Base-by-base conservation (phyloP, 2,113 vertebrate species). In the Oncorhynchus mykiss region DNA sequence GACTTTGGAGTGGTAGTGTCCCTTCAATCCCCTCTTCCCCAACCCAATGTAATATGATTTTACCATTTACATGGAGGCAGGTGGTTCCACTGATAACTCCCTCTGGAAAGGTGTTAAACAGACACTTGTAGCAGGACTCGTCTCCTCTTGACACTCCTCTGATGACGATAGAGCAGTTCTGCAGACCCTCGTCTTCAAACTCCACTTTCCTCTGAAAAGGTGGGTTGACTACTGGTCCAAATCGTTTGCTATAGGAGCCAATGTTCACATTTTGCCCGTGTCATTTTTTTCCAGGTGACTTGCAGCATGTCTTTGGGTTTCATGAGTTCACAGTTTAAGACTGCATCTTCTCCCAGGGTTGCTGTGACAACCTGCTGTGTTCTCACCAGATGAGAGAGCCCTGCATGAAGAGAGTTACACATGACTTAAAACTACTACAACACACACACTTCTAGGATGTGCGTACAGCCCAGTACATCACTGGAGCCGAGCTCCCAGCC, bases 11-110 rank as follows among this genome's bases (percentile, higher is more conserved):
- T 34, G 31, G 31, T 34, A 34, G 31, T 5, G 31, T 6, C 27
- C 27, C 27, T 27, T 27, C 27, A 27, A 27, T 27, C 27, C 31
- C 31, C 31, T 5, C 31, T 34, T 34, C 31, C 31, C 31, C 5
- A 34, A 34, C 0, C 31, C 0, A 34, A 34, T 6, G 31, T 34
- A 34, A 34, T 34, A 0, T 39, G 39, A 45, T 45, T 48, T 80
- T 80, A 80, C 78, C 74, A 45, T 80, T 60, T 18, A 80, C 60
- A 68, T 54, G 27, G 48, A 76, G 68, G 25, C 78, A 76, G 22
- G 69, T 71, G 5, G 1, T 76, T 45, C 69, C 69, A 45, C 11
- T 31, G 24, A 76, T 66, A 12, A 62, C 18, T 25, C 70, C 51
- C 3, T 76, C 49, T 60, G 78, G 64, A 71, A 8, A 80, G 9